Percentiles rank a stretch among this genome's conserved stretches.
Evolutionary conservation across 1,140 invertebrate genomes (phyloP).

Genomic region (Neodiprion fabricii): DNA sequence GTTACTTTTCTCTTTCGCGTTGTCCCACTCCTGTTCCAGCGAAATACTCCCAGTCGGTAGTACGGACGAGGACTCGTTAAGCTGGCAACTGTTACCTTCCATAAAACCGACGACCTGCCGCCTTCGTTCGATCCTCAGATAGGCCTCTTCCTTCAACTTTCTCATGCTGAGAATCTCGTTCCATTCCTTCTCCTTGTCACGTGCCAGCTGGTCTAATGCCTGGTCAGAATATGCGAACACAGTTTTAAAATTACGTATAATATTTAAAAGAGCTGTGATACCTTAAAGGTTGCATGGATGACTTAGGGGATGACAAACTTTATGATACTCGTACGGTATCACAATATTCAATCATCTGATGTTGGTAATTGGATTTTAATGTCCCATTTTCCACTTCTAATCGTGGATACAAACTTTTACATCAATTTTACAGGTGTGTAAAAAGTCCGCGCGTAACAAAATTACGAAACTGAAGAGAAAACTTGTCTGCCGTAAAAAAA

Average conservation of each 20-base stretch:
- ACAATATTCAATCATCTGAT: no score
- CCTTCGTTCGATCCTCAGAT: slow-evolving; percentile 71
- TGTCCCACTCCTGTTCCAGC: slow-evolving; percentile 42
- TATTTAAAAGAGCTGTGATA: no score
- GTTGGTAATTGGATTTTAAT: no score
- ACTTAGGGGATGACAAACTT: no score
- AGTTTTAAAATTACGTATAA: background rate
- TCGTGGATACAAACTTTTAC: no score
- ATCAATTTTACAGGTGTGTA: no score
- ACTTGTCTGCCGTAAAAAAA: background rate
- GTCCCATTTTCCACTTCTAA: no score
- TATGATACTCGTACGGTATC: no score
- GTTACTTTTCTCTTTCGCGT: background rate
- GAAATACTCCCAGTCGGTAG: slow-evolving; percentile 42
- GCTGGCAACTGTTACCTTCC: slow-evolving; percentile 41
- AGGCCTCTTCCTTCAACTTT: slow-evolving; percentile 82
- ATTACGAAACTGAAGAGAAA: no score
- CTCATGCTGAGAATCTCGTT: slow-evolving; percentile 79
- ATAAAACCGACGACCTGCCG: slow-evolving; percentile 66
- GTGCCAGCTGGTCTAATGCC: slow-evolving; percentile 71
- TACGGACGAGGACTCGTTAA: slow-evolving; percentile 29
- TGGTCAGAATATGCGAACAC: slow-evolving; percentile 47
- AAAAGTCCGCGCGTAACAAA: no score
- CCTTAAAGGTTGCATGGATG: no score
- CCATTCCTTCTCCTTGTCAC: slow-evolving; percentile 84